A percentile compares a stretch with the other conserved stretches of the same genome.
Evolutionary conservation across 1,140 invertebrate genomes (phyloP).

Genomic region (Hylaeus anthracinus): DNA sequence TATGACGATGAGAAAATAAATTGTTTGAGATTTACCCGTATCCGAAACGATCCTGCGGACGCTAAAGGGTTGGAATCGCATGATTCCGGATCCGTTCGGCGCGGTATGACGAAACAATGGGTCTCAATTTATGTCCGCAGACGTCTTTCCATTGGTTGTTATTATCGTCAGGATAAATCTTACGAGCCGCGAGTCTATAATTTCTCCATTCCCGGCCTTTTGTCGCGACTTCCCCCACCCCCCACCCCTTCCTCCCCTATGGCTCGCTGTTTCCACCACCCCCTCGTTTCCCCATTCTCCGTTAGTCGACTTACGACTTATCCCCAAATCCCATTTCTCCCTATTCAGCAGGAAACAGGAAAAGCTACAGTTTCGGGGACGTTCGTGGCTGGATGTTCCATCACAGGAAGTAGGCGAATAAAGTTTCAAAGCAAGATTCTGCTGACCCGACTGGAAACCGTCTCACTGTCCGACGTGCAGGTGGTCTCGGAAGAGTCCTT

Average conservation of each 20-base stretch:
- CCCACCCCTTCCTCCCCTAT: neutral
- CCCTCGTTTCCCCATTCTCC: conserved; percentile 45
- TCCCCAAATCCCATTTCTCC: conserved; percentile 57
- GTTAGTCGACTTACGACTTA: conserved; percentile 61
- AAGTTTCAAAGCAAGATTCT: conserved; percentile 35
- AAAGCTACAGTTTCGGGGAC: conserved; percentile 47
- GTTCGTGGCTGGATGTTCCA: conserved; percentile 40
- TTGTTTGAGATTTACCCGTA: too few relatives aligned
- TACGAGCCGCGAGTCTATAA: conserved; percentile 34
- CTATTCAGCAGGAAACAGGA: conserved; percentile 55
- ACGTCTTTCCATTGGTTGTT: conserved; percentile 20
- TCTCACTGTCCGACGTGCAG: neutral
- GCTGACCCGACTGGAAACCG: conserved; percentile 7
- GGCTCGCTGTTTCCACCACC: conserved; percentile 13
- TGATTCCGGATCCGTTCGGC: too few relatives aligned
- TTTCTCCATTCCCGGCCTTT: conserved; percentile 40
- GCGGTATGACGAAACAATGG: neutral
- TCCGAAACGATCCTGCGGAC: too few relatives aligned
- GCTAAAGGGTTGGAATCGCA: too few relatives aligned
- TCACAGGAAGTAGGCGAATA: conserved; percentile 33
- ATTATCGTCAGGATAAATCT: conserved; percentile 36
- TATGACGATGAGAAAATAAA: too few relatives aligned
- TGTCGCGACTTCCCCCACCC: conserved; percentile 26
- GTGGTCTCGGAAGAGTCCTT: neutral
- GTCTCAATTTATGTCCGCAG: conserved; percentile 1